phyloP scores from a whole-genome alignment of 1,140 invertebrate genomes.

The Artemia franciscana region DNA sequence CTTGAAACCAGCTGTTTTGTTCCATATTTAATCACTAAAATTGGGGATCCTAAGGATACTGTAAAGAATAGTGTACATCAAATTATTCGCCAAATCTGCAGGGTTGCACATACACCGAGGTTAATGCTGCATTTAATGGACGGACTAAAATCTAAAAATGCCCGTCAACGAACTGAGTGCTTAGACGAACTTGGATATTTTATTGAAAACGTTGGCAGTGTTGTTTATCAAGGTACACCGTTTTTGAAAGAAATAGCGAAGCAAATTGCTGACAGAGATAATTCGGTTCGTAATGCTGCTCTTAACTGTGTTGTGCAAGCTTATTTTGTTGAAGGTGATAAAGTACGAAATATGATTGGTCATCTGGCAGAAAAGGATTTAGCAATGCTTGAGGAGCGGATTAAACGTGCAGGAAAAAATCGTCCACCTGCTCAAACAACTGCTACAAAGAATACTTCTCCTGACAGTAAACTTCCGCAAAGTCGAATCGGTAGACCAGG shows the following conservation, averaged over 20 bases:
- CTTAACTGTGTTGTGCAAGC: constrained; percentile 78
- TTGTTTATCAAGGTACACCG: constrained; percentile 50
- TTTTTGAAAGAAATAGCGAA: constrained; percentile 78
- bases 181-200: constrained; percentile 67
- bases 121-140: constrained; percentile 77
- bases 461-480: constrained; percentile 4
- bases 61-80: constrained; percentile 63
- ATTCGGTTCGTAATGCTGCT: constrained; percentile 81
- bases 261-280: constrained; percentile 86
- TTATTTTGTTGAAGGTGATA: constrained; percentile 71
- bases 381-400: constrained; percentile 76
- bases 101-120: constrained; percentile 69
- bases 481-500: constrained; percentile 3
- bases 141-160: constrained; percentile 86
- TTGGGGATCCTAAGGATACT: constrained; percentile 87
- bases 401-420: constrained; percentile 60
- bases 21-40: constrained; percentile 78
- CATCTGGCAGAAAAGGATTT: constrained; percentile 82
- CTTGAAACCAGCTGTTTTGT: constrained; percentile 80
- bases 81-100: constrained; percentile 58
- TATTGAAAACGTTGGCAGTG: constrained; percentile 60
- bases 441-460: constrained; percentile 1
- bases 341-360: constrained; percentile 71
- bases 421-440: constrained; percentile 17
- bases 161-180: constrained; percentile 82